A percentile compares a stretch with the other conserved stretches of the same genome.
Evolutionary conservation across 2,888 invertebrate species (phyloP).

Genomic region (Leucophenga montana): DNA sequence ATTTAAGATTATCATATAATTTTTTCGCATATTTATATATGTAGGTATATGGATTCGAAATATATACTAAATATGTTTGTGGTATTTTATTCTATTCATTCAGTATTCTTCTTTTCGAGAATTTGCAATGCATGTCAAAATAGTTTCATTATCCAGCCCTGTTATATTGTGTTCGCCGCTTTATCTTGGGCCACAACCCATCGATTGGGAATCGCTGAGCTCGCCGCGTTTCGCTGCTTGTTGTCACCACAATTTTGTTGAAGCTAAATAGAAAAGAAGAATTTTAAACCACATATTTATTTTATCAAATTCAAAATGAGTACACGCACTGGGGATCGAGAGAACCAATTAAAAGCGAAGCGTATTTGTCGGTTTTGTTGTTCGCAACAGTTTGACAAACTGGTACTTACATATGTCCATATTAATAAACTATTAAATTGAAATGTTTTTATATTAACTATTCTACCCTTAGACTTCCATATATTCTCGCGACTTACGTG

Average conservation of each 20-base stretch:
- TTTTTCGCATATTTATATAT: too few relatives aligned
- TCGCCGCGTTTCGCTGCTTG: conserved; percentile 38
- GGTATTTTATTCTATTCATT: too few relatives aligned
- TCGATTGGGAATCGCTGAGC: neutral
- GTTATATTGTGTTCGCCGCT: too few relatives aligned
- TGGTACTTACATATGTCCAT: conserved; percentile 68
- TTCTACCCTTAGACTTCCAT: conserved; percentile 74
- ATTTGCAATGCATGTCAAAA: too few relatives aligned
- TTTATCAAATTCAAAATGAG: conserved; percentile 41
- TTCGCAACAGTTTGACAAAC: conserved; percentile 76
- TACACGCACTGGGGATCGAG: conserved; percentile 42
- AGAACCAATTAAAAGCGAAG: conserved; percentile 75
- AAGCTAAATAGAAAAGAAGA: neutral
- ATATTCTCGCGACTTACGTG: conserved; percentile 76
- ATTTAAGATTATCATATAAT: too few relatives aligned
- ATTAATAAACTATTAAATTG: neutral
- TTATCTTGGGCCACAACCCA: too few relatives aligned
- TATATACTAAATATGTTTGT: too few relatives aligned
- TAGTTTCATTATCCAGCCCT: neutral
- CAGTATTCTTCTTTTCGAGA: too few relatives aligned
- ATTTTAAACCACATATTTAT: neutral
- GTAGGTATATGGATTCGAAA: too few relatives aligned
- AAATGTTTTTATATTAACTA: conserved; percentile 40
- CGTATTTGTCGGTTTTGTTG: conserved; percentile 85
- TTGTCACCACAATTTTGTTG: conserved; percentile 29